Percentiles rank a stretch among this genome's conserved stretches.
Evolutionary conservation across 2,797 vertebrate species (phyloP).

Genomic region (Bradypus variegatus): DNA sequence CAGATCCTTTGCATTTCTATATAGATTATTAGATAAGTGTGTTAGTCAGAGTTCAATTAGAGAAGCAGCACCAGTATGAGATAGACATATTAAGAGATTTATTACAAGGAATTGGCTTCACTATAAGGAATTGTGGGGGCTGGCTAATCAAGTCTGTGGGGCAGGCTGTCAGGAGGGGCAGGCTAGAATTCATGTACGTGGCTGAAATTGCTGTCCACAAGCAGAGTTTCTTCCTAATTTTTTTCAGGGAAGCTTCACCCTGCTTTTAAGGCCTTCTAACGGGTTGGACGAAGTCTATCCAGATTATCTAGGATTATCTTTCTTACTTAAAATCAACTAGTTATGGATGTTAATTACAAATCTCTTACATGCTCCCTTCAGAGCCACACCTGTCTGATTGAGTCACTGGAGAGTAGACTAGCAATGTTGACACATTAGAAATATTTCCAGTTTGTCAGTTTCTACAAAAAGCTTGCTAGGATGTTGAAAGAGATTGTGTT

Average conservation of each 20-base stretch:
- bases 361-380: conserved; percentile 4
- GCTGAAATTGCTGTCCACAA: not conserved
- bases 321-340: not conserved
- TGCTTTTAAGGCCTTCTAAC: not conserved
- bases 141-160: not conserved
- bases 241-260: not conserved
- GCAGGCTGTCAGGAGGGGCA: not conserved
- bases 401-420: not conserved
- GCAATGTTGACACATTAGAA: not conserved
- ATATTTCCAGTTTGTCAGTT: not conserved
- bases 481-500: not conserved
- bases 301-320: not conserved
- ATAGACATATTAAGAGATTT: not conserved
- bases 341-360: not conserved
- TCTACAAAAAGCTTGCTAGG: not conserved
- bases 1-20: not conserved
- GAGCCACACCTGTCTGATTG: not conserved
- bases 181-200: not conserved
- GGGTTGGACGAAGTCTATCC: not conserved
- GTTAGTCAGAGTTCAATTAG: not conserved
- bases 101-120: not conserved
- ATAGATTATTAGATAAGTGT: not conserved
- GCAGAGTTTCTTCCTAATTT: not conserved
- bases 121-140: not conserved
- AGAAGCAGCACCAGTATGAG: not conserved